Evolutionary conservation across 2,888 invertebrate genomes (phyloP), one percentile per base, ranked within the genome.

Genomic region (Exocentrus adspersus): DNA sequence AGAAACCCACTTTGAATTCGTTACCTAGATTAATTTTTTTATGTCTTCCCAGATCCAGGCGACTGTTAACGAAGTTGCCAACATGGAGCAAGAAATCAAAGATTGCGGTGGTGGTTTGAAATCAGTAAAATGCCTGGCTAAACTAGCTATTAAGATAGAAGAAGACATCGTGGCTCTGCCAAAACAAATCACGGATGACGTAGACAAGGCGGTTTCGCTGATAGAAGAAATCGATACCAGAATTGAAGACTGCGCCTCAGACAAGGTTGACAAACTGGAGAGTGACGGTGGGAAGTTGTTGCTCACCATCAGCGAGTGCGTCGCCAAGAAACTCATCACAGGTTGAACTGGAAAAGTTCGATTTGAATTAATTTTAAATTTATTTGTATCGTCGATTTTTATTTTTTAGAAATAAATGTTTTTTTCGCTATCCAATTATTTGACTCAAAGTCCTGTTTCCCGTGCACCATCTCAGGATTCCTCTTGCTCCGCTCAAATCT

Each of bases 41-140:
- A 3, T 42, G 19, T 48, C n/a, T 6, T 62, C 56, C 7, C 52
- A 64, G 64, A 30, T 60, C 10, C 12, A 57, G 6, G 43, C 20
- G 21, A 30, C 53, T 9, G 53, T 53, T 5, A 45, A 60, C 37
- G 62, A 62, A 16, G 43, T 69, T 4, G 60, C 61, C n/a, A 62
- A 60, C 28, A 57, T 69, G 45, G 62, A 62, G 42, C 37, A 56
- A 10, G 58, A 64, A 52, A 60, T 69, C 12, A 50, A 60, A 37
- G 43, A 62, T 20, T 69, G 68, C 45, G 61, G 61, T 2, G 20
- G 43, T 16, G 65, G 63, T 1, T 48, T 24, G n/a, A 59, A 53
- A 19, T 14, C 59, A 1, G 41, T 63, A 48, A 60, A 53, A 30
- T 68, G 68, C 32, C 16, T 63, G n/a, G 61, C 54, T 2, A 61